Evolutionary conservation across 2,113 vertebrate species (phyloP).

Genomic region (Brienomyrus brachyistius): DNA sequence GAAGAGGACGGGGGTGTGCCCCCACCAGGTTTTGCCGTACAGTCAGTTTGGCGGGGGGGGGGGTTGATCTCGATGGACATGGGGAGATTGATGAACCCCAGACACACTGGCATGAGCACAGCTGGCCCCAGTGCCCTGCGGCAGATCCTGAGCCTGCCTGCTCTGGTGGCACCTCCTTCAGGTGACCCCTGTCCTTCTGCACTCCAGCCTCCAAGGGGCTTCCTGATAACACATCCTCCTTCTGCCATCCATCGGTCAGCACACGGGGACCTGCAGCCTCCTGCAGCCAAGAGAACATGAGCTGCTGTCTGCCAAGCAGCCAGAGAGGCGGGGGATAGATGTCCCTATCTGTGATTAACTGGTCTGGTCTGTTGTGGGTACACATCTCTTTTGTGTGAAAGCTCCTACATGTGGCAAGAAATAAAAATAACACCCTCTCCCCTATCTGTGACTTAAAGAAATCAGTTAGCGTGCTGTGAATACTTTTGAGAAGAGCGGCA

Average conservation of each 20-base stretch:
- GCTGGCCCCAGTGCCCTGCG: slow-evolving; percentile 34
- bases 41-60: neutral
- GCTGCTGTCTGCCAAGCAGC: neutral
- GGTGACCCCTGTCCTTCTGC: slow-evolving; percentile 57
- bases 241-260: neutral
- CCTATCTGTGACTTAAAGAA: neutral
- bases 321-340: neutral
- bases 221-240: slow-evolving; percentile 34
- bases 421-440: neutral
- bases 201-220: slow-evolving; percentile 44
- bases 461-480: neutral
- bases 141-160: slow-evolving; percentile 47
- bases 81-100: slow-evolving; percentile 64
- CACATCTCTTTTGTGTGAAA: neutral
- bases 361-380: neutral
- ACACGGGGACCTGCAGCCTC: neutral
- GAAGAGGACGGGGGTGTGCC: neutral
- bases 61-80: slow-evolving; percentile 33
- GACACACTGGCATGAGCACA: slow-evolving; percentile 44
- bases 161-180: slow-evolving; percentile 59
- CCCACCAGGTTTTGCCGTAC: neutral
- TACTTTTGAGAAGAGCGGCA: neutral
- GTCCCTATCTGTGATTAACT: slow-evolving; percentile 8
- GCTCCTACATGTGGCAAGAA: neutral
- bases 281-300: neutral